Conservation (phyloP, 2,113 vertebrate species). For the Bubalus kerabau region DNA sequence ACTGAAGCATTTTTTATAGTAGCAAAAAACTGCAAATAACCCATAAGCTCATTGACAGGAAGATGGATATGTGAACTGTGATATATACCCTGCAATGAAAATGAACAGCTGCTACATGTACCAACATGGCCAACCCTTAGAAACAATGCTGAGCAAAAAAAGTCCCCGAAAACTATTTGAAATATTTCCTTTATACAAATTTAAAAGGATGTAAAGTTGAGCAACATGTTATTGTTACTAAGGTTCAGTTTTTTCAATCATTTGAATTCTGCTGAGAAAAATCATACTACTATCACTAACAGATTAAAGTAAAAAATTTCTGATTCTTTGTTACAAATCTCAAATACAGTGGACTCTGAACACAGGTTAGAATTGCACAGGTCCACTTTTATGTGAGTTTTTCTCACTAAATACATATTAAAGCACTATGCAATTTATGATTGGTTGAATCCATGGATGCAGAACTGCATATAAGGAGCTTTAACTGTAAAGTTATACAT, state of each 20-base stretch:
- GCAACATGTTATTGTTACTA: background rate
- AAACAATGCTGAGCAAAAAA: background rate
- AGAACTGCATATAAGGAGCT: background rate
- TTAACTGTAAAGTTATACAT: background rate
- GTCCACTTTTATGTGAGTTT: background rate
- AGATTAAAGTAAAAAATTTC: background rate
- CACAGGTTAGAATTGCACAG: background rate
- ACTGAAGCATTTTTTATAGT: background rate
- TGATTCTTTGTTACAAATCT: background rate
- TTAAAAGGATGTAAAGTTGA: background rate
- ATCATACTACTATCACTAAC: background rate
- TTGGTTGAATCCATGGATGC: background rate
- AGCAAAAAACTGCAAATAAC: background rate
- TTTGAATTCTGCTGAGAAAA: slow-evolving; percentile 1
- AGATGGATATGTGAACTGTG: background rate
- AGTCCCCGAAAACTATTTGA: background rate
- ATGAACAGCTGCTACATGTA: background rate
- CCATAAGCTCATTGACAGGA: background rate
- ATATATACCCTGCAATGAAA: background rate
- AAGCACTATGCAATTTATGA: background rate
- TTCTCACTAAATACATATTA: background rate
- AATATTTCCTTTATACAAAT: background rate
- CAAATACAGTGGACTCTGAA: background rate
- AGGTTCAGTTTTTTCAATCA: background rate
- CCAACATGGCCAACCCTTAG: background rate